Conservation (phyloP, 2,113 vertebrate genomes). For the Grallaria varia region DNA sequence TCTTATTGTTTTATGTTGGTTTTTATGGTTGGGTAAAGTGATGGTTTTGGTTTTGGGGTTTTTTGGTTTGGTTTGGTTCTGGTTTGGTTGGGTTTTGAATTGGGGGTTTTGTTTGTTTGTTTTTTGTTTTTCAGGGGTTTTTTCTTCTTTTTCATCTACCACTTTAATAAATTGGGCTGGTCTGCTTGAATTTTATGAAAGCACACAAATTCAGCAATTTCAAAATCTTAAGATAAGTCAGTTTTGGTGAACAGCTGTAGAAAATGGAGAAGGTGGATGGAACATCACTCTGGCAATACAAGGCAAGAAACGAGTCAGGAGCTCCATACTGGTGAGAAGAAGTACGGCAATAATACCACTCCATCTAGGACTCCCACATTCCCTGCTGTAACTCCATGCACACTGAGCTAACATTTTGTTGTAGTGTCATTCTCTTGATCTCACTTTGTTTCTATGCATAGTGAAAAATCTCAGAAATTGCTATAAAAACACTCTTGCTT, state of each 20-base stretch:
- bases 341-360: not conserved
- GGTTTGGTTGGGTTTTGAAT: too few relatives aligned
- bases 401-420: not conserved
- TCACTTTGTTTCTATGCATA: not conserved
- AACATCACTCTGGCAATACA: not conserved
- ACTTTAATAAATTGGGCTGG: not conserved
- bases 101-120: too few relatives aligned
- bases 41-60: too few relatives aligned
- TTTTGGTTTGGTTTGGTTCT: not conserved
- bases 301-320: not conserved
- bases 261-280: not conserved
- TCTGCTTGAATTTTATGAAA: not conserved
- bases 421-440: not conserved
- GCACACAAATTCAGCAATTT: not conserved
- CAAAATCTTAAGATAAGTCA: not conserved
- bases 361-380: not conserved
- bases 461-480: not conserved
- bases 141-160: not conserved
- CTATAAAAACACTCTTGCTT: not conserved
- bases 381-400: not conserved
- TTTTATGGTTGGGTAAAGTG: not conserved
- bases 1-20: not conserved
- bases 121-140: not conserved
- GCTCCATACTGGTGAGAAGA: not conserved
- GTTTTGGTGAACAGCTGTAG: not conserved